A percentile compares a stretch with the other conserved stretches of the same genome.
These are phyloP conservation scores for Naso thynnoides DNA, from an alignment of 2,797 vertebrate genomes.

Conservation along the genomic window DNA sequence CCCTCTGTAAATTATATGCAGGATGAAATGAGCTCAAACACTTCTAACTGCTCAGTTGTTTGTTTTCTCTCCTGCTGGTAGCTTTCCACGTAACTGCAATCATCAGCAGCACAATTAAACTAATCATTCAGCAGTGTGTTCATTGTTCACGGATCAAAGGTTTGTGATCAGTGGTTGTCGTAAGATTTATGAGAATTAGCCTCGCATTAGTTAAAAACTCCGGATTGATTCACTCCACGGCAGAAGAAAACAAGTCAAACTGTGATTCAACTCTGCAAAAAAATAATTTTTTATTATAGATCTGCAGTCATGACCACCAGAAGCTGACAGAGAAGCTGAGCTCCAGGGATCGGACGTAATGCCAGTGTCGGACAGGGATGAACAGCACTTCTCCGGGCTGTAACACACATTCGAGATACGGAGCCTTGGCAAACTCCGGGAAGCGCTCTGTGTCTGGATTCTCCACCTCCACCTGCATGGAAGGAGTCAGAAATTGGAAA, in stretches of 20 bases:
- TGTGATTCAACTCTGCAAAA: background rate
- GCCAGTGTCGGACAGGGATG: conserved; percentile 94
- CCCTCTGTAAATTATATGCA: conserved; percentile 56
- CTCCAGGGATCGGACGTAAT: conserved; percentile 92
- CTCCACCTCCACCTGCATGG: conserved; percentile 92
- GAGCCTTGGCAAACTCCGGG: conserved; percentile 88
- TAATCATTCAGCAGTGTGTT: conserved; percentile 63
- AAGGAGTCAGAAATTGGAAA: conserved; percentile 49
- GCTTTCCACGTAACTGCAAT: conserved; percentile 59
- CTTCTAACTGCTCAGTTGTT: conserved; percentile 57
- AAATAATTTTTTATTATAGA: conserved; percentile 10
- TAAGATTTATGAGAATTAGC: conserved; percentile 59
- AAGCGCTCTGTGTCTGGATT: conserved; percentile 88
- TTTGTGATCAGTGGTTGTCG: conserved; percentile 51
- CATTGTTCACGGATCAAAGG: conserved; percentile 60
- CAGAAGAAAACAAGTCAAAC: conserved; percentile 14
- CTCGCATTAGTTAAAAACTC: conserved; percentile 42
- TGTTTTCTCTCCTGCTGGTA: conserved; percentile 28
- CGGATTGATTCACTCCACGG: conserved; percentile 25
- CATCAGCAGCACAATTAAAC: conserved; percentile 62
- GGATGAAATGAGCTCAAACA: conserved; percentile 61
- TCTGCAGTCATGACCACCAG: conserved; percentile 93
- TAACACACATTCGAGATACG: conserved; percentile 90
- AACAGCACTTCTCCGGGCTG: conserved; percentile 93
- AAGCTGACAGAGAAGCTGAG: conserved; percentile 97